These are phyloP conservation scores for Phymastichus coffea DNA, from an alignment of 1,140 invertebrate genomes.

Conservation along the genomic window DNA sequence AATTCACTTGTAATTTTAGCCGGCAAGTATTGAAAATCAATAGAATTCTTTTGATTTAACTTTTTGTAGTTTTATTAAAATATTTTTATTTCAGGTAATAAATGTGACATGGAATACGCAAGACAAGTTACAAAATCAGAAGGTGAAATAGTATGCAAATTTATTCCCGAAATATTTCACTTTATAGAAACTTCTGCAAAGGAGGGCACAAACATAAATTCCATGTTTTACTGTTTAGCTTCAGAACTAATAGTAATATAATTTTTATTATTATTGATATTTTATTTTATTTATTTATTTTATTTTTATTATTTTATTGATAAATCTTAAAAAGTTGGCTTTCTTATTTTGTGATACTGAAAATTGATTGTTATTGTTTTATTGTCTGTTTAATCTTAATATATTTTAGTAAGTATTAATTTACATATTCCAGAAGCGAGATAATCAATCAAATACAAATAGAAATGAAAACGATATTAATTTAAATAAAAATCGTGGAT, in stretches of 20 bases:
- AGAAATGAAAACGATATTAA: too few relatives aligned
- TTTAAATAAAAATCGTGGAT: too few relatives aligned
- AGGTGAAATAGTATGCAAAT: constrained; percentile 79
- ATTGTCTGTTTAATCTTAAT: too few relatives aligned
- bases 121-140: constrained; percentile 82
- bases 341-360: too few relatives aligned
- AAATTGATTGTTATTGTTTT: too few relatives aligned
- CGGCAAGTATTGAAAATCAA: constrained; percentile 61
- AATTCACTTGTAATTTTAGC: constrained; percentile 87
- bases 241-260: constrained; percentile 76
- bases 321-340: too few relatives aligned
- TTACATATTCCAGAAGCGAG: not conserved
- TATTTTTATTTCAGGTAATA: constrained; percentile 65
- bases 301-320: too few relatives aligned
- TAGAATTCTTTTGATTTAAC: not conserved
- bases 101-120: constrained; percentile 80
- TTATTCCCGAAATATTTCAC: constrained; percentile 80
- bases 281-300: too few relatives aligned
- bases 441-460: not conserved
- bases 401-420: too few relatives aligned
- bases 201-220: constrained; percentile 90
- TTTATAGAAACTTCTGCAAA: constrained; percentile 91
- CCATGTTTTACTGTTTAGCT: constrained; percentile 85
- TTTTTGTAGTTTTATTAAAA: not conserved
- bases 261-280: not conserved